These are phyloP conservation scores for Podarcis raffonei DNA, from an alignment of 2,113 vertebrate genomes.

Conservation along the genomic window DNA sequence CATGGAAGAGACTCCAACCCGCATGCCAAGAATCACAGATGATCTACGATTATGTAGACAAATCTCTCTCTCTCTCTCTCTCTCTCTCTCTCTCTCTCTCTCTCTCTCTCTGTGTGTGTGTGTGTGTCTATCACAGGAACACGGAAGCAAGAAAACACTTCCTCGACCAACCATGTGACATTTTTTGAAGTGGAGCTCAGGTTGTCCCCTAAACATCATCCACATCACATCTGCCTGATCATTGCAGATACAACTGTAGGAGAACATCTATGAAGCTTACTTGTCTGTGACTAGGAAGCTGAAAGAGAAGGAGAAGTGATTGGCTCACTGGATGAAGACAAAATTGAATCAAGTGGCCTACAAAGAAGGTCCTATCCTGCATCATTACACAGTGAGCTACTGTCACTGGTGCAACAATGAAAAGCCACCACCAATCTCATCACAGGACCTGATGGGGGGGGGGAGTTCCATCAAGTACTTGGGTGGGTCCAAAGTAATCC, in stretches of 20 bases:
- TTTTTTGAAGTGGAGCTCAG: not conserved
- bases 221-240: not conserved
- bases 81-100: no score
- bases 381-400: no score
- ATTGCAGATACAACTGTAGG: not conserved
- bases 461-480: no score
- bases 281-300: slow-evolving; percentile 2
- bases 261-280: not conserved
- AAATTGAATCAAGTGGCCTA: not conserved
- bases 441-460: no score
- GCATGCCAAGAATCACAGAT: slow-evolving; percentile 45
- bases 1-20: slow-evolving; percentile 38
- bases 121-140: not conserved
- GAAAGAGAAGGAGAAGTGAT: not conserved
- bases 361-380: no score
- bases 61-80: not conserved
- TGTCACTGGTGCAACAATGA: no score
- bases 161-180: not conserved
- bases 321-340: not conserved
- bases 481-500: no score
- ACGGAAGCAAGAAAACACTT: not conserved
- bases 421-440: no score
- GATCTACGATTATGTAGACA: slow-evolving; percentile 10
- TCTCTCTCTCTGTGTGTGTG: no score
- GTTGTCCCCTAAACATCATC: no score